Evolutionary conservation across 2,113 vertebrate genomes (phyloP).

Genomic region (Leptodactylus fuscus): DNA sequence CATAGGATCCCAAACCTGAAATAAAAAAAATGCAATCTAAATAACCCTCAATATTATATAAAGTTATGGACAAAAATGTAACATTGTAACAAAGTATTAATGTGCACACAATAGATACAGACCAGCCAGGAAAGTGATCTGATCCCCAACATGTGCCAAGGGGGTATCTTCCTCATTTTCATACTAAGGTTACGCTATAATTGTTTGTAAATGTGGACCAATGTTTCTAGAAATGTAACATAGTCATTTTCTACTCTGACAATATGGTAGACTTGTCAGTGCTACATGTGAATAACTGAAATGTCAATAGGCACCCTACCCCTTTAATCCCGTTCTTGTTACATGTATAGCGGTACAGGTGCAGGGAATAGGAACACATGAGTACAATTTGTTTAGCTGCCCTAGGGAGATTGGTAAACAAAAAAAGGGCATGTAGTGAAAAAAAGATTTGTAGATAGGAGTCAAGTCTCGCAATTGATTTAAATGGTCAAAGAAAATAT

Average conservation of each 20-base stretch:
- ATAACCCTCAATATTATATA: too few species aligned
- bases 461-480: slow-evolving; percentile 56
- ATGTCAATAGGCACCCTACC: slow-evolving; percentile 9
- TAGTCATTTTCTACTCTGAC: not conserved
- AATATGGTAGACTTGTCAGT: not conserved
- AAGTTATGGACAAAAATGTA: too few species aligned
- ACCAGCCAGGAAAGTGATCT: too few species aligned
- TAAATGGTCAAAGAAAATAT: slow-evolving; percentile 59
- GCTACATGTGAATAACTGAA: not conserved
- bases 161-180: too few species aligned
- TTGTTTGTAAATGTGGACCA: too few species aligned
- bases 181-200: too few species aligned
- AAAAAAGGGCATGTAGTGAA: slow-evolving; percentile 57
- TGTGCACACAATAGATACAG: too few species aligned
- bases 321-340: slow-evolving; percentile 13
- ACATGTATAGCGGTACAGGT: slow-evolving; percentile 25
- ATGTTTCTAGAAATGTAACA: not conserved
- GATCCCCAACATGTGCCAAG: too few species aligned
- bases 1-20: too few species aligned
- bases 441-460: slow-evolving; percentile 31
- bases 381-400: slow-evolving; percentile 58
- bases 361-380: slow-evolving; percentile 44
- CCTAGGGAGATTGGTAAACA: slow-evolving; percentile 57
- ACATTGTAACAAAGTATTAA: too few species aligned
- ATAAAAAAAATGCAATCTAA: too few species aligned